phyloP scores from a whole-genome alignment of 2,888 invertebrate species.

The Campoplex capitator region DNA sequence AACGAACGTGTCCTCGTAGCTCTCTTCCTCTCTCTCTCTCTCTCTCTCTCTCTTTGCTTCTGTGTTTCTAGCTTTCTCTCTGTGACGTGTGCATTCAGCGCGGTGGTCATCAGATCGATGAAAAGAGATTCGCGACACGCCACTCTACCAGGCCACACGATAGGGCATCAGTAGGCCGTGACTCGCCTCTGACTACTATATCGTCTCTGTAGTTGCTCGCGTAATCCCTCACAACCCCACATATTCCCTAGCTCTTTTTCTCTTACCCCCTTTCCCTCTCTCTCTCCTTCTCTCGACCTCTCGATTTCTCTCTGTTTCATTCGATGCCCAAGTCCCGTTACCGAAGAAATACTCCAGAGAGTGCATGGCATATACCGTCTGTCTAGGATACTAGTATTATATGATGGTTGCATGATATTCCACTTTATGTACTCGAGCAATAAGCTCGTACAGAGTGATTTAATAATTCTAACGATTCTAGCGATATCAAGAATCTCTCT shows the following conservation, averaged over 20 bases:
- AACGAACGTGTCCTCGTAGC: constrained; percentile 30
- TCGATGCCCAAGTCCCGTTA: constrained; percentile 32
- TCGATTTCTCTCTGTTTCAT: not conserved
- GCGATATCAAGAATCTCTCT: not conserved
- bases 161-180: constrained; percentile 60
- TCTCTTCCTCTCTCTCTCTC: constrained; percentile 15
- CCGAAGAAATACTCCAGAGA: constrained; percentile 41
- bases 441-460: constrained; percentile 26
- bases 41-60: constrained; percentile 4
- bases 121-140: constrained; percentile 82
- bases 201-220: constrained; percentile 59
- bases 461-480: not conserved
- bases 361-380: constrained; percentile 20
- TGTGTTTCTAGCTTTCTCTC: constrained; percentile 28
- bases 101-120: constrained; percentile 81
- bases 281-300: not conserved
- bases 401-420: constrained; percentile 28
- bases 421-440: constrained; percentile 24
- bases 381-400: constrained; percentile 35
- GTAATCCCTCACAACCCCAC: constrained; percentile 54
- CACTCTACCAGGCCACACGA: constrained; percentile 70
- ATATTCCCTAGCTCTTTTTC: too few species aligned
- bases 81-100: constrained; percentile 48
- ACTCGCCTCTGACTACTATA: constrained; percentile 54
- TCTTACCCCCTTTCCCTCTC: not conserved